phyloP scores from a whole-genome alignment of 2,888 invertebrate genomes.

The Stomorhina lunata region DNA sequence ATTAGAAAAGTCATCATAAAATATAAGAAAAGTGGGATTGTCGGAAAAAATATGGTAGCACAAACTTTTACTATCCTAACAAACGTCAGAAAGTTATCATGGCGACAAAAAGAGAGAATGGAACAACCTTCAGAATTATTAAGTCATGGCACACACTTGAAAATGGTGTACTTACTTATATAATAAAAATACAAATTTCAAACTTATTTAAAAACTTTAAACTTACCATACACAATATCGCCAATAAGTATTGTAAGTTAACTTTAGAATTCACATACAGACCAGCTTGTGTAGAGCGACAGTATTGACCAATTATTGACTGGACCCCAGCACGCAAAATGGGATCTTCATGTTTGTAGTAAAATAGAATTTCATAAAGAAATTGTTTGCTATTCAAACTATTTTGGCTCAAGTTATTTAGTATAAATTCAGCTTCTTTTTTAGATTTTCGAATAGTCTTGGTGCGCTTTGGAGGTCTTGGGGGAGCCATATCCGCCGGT shows the following conservation, averaged over 20 bases:
- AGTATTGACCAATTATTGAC: conserved; percentile 75
- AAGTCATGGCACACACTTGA: no score
- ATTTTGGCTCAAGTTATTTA: background rate
- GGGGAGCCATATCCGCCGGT: conserved; percentile 70
- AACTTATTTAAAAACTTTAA: conserved; percentile 21
- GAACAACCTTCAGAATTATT: no score
- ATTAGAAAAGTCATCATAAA: no score
- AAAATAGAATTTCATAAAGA: conserved; percentile 76
- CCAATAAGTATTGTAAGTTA: conserved; percentile 75
- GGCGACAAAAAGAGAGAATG: no score
- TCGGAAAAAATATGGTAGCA: no score
- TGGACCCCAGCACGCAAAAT: conserved; percentile 79
- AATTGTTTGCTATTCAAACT: conserved; percentile 61
- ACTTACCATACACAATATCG: conserved; percentile 77
- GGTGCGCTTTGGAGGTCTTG: conserved; percentile 74
- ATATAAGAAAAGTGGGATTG: no score
- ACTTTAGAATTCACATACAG: conserved; percentile 69
- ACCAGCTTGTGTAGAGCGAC: conserved; percentile 76
- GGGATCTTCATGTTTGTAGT: conserved; percentile 78
- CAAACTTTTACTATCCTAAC: no score
- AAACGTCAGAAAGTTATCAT: no score
- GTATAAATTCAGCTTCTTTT: conserved; percentile 21
- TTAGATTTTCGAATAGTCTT: conserved; percentile 74
- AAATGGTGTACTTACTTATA: no score
- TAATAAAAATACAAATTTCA: no score